Evolutionary conservation across 2,113 vertebrate species (phyloP), one percentile per base, ranked within the genome.

Genomic region (Nanorana parkeri): DNA sequence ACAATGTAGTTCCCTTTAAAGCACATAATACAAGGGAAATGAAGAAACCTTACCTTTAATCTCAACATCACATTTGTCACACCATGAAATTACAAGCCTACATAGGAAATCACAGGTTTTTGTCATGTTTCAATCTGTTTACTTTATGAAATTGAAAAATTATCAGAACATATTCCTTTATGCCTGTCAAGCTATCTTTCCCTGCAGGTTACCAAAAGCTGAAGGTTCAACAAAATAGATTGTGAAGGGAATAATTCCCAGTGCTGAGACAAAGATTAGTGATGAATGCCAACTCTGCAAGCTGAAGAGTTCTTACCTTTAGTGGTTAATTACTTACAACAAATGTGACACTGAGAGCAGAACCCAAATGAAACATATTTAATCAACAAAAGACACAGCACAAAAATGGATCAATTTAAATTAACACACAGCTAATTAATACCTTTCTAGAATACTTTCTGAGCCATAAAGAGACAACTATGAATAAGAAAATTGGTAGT

Each of bases 81-180:
- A 82, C 74, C 63, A 86, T 28, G 6, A 88, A 77, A 68, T 85
- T 78, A 87, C 85, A 84, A 85, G 91, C 85, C 87, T 86, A 80
- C 82, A 84, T 76, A 84, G 86, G 21, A 89, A 91, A 89, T 89
- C 87, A 87, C 65, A 87, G 88, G 51, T 85, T 88, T 94, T 91
- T 88, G 92, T 92, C 91, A 89, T 90, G 89, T 90, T 92, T 90
- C 89, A 88, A 91, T 87, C 88, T 94, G 92, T 90, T 93, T 95
- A 94, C 88, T 90, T 89, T 89, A 88, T 84, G 86, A 95, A 96
- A 96, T 92, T 95, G 93, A 96, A 96, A 95, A 95, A 91, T 93
- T 94, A 95, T 95, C 92, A 84, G 86, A 86, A 91, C 94, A 93
- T 84, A 61, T 89, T 91, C 85, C 89, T 88, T 91, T 89, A 87